Conservation (phyloP, 2,113 vertebrate species). For the Colius striatus region DNA sequence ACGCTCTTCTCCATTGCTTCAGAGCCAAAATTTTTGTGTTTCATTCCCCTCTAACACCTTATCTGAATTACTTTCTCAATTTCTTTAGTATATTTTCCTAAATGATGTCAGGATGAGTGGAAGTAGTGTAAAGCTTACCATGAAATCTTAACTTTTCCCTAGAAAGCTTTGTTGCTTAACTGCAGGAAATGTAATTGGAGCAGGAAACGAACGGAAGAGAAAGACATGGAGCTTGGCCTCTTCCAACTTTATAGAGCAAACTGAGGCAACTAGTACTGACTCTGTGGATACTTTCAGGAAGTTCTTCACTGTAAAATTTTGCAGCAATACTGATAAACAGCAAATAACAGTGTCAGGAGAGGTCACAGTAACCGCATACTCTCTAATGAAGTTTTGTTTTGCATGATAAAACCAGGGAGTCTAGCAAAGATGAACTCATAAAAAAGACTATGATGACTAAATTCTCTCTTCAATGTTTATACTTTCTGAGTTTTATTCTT, state of each 20-base stretch:
- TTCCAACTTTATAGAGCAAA: neutral
- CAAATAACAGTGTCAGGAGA: neutral
- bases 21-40: neutral
- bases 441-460: neutral
- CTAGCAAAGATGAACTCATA: constrained; percentile 17
- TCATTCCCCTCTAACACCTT: constrained; percentile 1
- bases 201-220: neutral
- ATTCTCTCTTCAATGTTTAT: neutral
- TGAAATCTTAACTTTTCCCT: neutral
- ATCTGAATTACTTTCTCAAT: constrained; percentile 5
- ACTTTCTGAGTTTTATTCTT: neutral
- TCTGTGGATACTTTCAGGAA: neutral
- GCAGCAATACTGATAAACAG: neutral
- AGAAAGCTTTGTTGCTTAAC: neutral
- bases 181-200: neutral
- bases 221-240: neutral
- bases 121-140: neutral
- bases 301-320: neutral
- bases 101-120: neutral
- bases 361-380: neutral
- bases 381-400: constrained; percentile 7
- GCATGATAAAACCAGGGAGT: neutral
- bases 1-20: neutral
- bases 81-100: constrained; percentile 16
- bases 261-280: neutral